phyloP scores from a whole-genome alignment of 2,113 vertebrate species.

The Hystrix cristata region DNA sequence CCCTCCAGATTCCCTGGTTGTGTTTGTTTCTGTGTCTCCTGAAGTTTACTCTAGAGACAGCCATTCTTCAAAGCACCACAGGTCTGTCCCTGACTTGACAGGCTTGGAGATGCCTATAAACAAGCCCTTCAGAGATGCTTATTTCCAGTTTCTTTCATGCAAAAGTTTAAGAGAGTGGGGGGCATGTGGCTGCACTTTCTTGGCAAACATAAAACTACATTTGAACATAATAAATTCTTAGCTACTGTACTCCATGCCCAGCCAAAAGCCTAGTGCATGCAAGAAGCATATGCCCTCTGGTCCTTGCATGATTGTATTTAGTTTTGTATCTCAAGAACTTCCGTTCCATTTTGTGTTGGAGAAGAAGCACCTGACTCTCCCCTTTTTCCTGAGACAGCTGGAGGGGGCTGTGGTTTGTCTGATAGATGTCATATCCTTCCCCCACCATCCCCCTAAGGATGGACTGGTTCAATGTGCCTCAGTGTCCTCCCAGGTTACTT shows the following conservation, averaged over 20 bases:
- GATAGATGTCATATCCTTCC: not conserved
- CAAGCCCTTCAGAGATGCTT: not conserved
- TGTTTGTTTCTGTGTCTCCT: not conserved
- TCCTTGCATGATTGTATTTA: not conserved
- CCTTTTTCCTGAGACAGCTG: not conserved
- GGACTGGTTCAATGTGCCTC: not conserved
- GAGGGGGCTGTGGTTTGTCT: not conserved
- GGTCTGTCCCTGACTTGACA: not conserved
- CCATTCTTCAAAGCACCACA: not conserved
- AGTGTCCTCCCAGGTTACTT: not conserved
- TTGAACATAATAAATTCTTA: not conserved
- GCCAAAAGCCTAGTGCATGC: not conserved
- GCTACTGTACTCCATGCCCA: not conserved
- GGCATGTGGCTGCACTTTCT: not conserved
- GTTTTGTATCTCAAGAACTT: not conserved
- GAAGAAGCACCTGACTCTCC: not conserved
- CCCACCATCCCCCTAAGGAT: not conserved
- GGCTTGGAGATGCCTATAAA: not conserved
- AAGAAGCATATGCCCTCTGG: not conserved
- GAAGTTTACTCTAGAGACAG: not conserved
- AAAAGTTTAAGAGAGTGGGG: not conserved
- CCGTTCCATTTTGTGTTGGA: not conserved
- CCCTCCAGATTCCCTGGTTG: not conserved
- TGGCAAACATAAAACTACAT: not conserved
- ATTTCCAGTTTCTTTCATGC: slow-evolving; percentile 49